Percentiles rank a stretch among this genome's conserved stretches.
Conservation (phyloP, 2,888 invertebrate species). For the Drosophila gaucha region DNA sequence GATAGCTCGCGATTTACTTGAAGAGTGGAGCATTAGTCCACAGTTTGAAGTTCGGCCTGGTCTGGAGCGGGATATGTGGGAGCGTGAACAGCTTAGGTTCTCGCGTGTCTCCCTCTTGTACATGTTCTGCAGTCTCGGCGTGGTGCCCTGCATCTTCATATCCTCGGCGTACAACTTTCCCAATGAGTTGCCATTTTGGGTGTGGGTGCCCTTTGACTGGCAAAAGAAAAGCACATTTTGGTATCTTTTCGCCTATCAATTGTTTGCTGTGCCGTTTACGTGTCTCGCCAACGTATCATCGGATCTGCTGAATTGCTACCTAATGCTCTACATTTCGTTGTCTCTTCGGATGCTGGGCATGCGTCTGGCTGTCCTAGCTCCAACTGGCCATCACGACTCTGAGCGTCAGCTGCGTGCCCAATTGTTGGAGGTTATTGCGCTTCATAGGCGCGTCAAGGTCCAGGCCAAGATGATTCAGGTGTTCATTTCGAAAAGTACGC, state of each 20-base stretch:
- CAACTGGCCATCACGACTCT: background rate
- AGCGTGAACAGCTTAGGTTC: slow-evolving; percentile 37
- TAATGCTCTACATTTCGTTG: slow-evolving; percentile 54
- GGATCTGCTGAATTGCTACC: slow-evolving; percentile 55
- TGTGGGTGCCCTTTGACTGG: slow-evolving; percentile 60
- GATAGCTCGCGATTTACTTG: slow-evolving; percentile 34
- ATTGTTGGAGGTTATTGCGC: slow-evolving; percentile 34
- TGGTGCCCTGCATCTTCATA: slow-evolving; percentile 30
- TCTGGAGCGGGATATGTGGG: slow-evolving; percentile 43
- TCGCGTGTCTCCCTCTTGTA: slow-evolving; percentile 21
- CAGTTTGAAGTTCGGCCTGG: slow-evolving; percentile 14
- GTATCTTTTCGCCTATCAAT: slow-evolving; percentile 37
- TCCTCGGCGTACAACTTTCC: slow-evolving; percentile 40
- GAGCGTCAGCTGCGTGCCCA: slow-evolving; percentile 14
- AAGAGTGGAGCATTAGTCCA: slow-evolving; percentile 42
- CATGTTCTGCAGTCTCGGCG: slow-evolving; percentile 33
- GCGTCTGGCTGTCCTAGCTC: slow-evolving; percentile 35
- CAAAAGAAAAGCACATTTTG: slow-evolving; percentile 31
- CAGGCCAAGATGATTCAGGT: slow-evolving; percentile 31
- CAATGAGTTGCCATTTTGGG: slow-evolving; percentile 46
- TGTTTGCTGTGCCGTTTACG: slow-evolving; percentile 18
- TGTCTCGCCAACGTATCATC: slow-evolving; percentile 39
- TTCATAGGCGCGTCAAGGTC: slow-evolving; percentile 39
- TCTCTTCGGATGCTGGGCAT: slow-evolving; percentile 48
- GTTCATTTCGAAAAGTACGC: slow-evolving; percentile 45